Evolutionary conservation across 2,888 invertebrate genomes (phyloP).

Genomic region (Seira ritae): DNA sequence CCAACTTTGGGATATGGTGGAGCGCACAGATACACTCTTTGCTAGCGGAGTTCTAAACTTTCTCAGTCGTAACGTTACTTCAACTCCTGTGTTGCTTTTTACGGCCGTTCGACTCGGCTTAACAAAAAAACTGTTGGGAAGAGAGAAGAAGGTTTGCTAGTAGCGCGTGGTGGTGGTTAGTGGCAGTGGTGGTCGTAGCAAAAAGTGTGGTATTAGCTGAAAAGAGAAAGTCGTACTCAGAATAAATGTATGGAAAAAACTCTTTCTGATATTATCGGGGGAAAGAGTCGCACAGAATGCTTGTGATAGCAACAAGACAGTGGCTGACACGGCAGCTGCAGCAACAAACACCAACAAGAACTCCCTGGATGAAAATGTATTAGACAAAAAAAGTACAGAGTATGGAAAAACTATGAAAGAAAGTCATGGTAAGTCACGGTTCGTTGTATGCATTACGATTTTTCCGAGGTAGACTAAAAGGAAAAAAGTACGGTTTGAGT

Average conservation of each 20-base stretch:
- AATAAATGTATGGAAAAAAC: not conserved
- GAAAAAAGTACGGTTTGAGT: not conserved
- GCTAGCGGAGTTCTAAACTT: too few species aligned
- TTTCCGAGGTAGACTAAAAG: too few species aligned
- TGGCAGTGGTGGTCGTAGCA: slow-evolving; percentile 11
- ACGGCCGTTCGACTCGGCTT: not conserved
- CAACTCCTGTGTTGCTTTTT: not conserved
- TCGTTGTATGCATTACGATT: too few species aligned
- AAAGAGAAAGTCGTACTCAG: slow-evolving; percentile 5
- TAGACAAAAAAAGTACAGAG: not conserved
- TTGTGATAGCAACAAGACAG: slow-evolving; percentile 16
- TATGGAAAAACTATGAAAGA: not conserved
- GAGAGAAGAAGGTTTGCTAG: not conserved
- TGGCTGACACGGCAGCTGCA: slow-evolving; percentile 13
- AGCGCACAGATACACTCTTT: not conserved
- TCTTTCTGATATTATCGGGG: slow-evolving; percentile 9
- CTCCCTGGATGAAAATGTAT: slow-evolving; percentile 2
- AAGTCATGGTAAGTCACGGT: not conserved
- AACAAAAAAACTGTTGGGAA: not conserved
- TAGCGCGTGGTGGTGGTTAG: slow-evolving; percentile 2
- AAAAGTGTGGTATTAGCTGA: slow-evolving; percentile 8
- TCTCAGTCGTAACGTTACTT: not conserved
- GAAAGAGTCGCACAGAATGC: not conserved
- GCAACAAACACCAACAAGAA: slow-evolving; percentile 9
- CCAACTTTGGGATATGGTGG: not conserved